Conservation (phyloP, 2,888 invertebrate species). For the Drosophila birchii region DNA sequence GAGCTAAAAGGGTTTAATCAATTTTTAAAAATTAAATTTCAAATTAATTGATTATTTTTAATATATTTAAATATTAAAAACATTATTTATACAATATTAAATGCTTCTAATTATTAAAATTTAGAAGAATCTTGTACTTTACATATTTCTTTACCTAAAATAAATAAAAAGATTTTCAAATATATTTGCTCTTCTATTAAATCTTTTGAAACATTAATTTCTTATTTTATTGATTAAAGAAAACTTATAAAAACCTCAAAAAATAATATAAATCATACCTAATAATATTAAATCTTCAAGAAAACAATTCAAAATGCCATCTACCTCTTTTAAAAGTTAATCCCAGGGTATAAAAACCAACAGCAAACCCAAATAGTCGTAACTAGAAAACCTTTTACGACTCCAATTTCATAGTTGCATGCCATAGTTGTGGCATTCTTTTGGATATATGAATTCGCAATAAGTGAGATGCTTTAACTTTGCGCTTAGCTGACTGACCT, state of each 20-base stretch:
- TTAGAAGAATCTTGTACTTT: background rate
- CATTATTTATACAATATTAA: background rate
- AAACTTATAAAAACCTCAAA: background rate
- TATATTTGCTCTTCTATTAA: background rate
- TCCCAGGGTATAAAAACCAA: conserved; percentile 2
- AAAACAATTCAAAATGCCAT: no score
- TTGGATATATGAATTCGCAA: conserved; percentile 12
- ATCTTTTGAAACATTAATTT: background rate
- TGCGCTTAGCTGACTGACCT: conserved; percentile 10
- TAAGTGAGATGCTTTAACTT: conserved; percentile 16
- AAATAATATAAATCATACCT: background rate
- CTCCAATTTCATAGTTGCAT: conserved; percentile 35
- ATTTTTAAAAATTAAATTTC: no score
- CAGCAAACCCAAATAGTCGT: conserved; percentile 2
- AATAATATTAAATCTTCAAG: background rate
- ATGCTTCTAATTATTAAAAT: background rate
- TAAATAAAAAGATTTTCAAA: no score
- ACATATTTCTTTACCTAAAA: background rate
- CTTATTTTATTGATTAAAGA: background rate
- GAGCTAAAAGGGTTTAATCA: no score
- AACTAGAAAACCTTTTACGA: conserved; percentile 30
- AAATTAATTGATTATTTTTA: background rate
- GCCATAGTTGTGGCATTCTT: conserved; percentile 5
- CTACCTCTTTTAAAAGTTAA: background rate
- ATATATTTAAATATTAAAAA: background rate